Conservation (phyloP, 2,113 vertebrate genomes). For the Campylomormyrus numenius region DNA sequence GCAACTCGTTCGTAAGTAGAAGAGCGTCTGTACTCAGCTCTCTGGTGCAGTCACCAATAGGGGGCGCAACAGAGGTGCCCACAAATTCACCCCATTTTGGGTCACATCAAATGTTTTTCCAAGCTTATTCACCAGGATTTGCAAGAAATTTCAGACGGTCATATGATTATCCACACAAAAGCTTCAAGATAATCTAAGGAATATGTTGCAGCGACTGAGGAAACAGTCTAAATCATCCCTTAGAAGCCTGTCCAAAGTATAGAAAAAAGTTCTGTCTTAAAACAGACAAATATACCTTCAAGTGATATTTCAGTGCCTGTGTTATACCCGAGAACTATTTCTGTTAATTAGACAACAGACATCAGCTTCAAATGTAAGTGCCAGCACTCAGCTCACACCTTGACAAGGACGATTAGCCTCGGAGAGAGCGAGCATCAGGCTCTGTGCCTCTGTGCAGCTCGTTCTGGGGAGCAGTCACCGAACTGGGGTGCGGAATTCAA, state of each 20-base stretch:
- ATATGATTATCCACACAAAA: neutral
- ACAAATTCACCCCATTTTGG: neutral
- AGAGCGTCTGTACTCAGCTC: neutral
- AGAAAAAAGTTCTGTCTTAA: neutral
- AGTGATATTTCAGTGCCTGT: neutral
- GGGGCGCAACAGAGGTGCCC: neutral
- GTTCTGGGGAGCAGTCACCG: neutral
- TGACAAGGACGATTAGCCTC: neutral
- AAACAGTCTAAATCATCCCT: neutral
- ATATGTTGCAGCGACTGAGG: neutral
- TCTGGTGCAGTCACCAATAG: neutral
- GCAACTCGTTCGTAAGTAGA: no score
- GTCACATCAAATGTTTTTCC: neutral
- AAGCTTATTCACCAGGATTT: neutral
- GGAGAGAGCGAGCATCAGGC: neutral
- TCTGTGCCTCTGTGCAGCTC: neutral
- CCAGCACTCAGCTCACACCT: neutral
- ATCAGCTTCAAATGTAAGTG: neutral
- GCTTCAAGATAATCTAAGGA: neutral
- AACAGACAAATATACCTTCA: neutral
- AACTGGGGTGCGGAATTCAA: neutral
- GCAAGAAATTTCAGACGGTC: neutral
- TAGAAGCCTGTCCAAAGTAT: neutral
- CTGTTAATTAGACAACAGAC: neutral
- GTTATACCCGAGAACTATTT: neutral